Evolutionary conservation across 2,113 vertebrate species (phyloP).

Genomic region (Bubo bubo): DNA sequence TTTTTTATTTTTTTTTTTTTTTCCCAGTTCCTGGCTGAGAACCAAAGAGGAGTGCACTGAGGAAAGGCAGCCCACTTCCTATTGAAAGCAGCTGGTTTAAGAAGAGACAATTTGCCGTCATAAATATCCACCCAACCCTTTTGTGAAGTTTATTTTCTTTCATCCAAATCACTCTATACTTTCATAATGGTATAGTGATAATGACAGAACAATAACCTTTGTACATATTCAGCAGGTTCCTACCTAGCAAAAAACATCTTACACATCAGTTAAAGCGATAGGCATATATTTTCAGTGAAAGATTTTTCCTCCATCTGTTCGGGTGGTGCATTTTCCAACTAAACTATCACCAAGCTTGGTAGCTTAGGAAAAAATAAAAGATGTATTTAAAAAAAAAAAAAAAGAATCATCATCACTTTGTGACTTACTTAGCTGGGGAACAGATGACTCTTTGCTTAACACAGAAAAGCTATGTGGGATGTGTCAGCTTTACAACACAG

Average conservation of each 20-base stretch:
- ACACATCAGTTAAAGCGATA: not conserved
- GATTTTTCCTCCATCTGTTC: conserved; percentile 30
- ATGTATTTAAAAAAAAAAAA: not conserved
- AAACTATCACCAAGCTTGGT: not conserved
- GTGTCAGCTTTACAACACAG: not conserved
- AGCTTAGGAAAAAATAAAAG: not conserved
- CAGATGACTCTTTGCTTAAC: not conserved
- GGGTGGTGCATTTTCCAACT: not conserved
- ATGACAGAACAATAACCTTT: conserved; percentile 7
- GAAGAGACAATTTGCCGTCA: not conserved
- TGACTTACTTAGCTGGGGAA: not conserved
- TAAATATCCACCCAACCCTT: not conserved
- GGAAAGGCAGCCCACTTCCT: not conserved
- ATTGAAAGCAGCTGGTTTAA: not conserved
- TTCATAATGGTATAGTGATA: not conserved
- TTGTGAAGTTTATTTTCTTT: conserved; percentile 22
- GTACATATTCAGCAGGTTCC: not conserved
- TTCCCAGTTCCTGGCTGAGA: not conserved
- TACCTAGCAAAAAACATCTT: not conserved
- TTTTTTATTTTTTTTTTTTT: not conserved
- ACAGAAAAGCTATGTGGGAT: not conserved
- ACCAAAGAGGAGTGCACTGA: not conserved
- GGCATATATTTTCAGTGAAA: conserved; percentile 8
- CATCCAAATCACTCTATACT: not conserved
- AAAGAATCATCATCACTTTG: not conserved